Evolutionary conservation across 2,113 vertebrate species (phyloP).

Genomic region (Zonotrichia leucophrys): DNA sequence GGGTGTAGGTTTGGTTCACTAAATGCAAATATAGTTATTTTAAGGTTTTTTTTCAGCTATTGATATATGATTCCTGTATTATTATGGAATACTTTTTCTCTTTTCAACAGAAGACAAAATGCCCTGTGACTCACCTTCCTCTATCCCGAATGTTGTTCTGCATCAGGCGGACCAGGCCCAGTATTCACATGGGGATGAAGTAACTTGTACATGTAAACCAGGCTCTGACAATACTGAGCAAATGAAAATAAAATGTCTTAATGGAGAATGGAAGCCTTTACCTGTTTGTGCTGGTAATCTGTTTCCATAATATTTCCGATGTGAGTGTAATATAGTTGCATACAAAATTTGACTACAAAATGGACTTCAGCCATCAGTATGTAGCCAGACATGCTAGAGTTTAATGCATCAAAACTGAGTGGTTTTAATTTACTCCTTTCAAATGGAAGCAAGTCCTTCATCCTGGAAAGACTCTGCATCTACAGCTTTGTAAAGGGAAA

Average conservation of each 20-base stretch:
- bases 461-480: not conserved
- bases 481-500: not conserved
- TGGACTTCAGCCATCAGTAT: not conserved
- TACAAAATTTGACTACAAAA: not conserved
- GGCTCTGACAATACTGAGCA: not conserved
- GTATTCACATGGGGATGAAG: slow-evolving; percentile 29
- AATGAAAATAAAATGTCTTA: slow-evolving; percentile 29
- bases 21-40: not conserved
- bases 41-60: not conserved
- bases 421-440: not conserved
- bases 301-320: not conserved
- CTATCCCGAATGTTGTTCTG: not conserved
- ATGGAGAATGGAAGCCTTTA: slow-evolving; percentile 55
- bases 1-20: not conserved
- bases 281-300: slow-evolving; percentile 52
- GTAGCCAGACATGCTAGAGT: not conserved
- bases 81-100: not conserved
- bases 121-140: slow-evolving; percentile 9
- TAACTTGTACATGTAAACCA: slow-evolving; percentile 7
- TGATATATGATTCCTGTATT: not conserved
- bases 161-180: not conserved
- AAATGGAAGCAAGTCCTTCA: not conserved
- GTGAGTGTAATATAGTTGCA: not conserved
- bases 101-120: slow-evolving; percentile 33
- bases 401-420: not conserved